Evolutionary conservation across 2,888 invertebrate genomes (phyloP), one percentile per base, ranked within the genome.

Genomic region (Hyalella azteca): DNA sequence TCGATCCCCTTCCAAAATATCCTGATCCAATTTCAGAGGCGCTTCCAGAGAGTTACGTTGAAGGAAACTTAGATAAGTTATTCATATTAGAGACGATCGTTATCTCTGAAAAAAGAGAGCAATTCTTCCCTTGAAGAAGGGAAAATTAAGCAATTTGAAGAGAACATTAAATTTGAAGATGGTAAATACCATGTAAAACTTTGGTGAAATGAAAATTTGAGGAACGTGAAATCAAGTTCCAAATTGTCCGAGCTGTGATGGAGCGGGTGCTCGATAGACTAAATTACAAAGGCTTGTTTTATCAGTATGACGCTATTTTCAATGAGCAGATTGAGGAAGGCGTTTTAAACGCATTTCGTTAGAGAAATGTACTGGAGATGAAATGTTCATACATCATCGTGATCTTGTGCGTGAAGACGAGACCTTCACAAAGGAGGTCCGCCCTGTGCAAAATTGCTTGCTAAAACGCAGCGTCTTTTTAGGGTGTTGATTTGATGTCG

Each of bases 361-460:
- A 1, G 1, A 15, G 13, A 36, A 66, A 7, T 7, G 26, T 32
- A 11, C 26, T 9, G 39, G 26, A 13, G 66, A 66, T 19, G n/a
- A 66, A 11, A n/a, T 66, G 26, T 66, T 29, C 32, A 66, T 66
- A 19, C 48, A 45, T 11, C 77, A 77, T 29, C n/a, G 77, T 7
- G 19, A 48, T 3, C 11, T 77, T 29, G 48, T 48, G 2, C 19
- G 19, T 4, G 77, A 5, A 15, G 77, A 77, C n/a, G n/a, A 77
- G 15, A 48, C 48, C 13, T 48, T 48, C 13, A 77, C 77, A 15
- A n/a, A n/a, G n/a, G 48, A 77, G 36, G 19, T 77, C 7, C 1
- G 77, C 2, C 19, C 26, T 11, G 77, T 77, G 32, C 32, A 48
- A n/a, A 77, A 77, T 45, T 77, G 77, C 50, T 48, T 45, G 0